Conservation (phyloP, 2,113 vertebrate genomes). For the Hypomesus transpacificus region DNA sequence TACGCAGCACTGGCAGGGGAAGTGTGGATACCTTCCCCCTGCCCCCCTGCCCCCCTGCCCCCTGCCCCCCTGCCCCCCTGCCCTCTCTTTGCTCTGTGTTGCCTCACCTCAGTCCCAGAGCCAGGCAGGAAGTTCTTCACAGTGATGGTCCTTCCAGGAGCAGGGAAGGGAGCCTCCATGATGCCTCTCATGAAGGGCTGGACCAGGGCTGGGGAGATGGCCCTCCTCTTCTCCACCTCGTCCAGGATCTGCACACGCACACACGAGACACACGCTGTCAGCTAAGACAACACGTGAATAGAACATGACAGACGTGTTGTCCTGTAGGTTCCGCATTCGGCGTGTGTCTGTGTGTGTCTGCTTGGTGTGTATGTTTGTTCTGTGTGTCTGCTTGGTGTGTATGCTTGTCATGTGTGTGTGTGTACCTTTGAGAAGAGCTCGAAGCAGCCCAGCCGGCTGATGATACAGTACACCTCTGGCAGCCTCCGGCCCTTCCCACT, state of each 20-base stretch:
- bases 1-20: too few species aligned
- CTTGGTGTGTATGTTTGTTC: neutral
- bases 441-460: conserved; percentile 90
- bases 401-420: neutral
- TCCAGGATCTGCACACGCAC: conserved; percentile 78
- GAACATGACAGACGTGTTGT: too few species aligned
- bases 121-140: conserved; percentile 90
- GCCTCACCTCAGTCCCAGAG: conserved; percentile 84
- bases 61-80: too few species aligned
- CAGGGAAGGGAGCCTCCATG: conserved; percentile 92
- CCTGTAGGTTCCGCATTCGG: conserved; percentile 5
- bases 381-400: neutral
- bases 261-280: neutral
- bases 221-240: conserved; percentile 87
- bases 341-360: conserved; percentile 26
- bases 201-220: conserved; percentile 86
- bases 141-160: conserved; percentile 82
- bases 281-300: neutral
- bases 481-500: conserved; percentile 86
- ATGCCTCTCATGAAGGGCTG: conserved; percentile 93
- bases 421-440: conserved; percentile 89
- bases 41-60: too few species aligned
- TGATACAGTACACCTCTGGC: conserved; percentile 91
- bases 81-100: neutral
- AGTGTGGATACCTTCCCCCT: too few species aligned